A percentile compares a stretch with the other conserved stretches of the same genome.
These are phyloP conservation scores for Brachyhypopomus gauderio DNA, from an alignment of 2,113 vertebrate species.

Conservation along the genomic window DNA sequence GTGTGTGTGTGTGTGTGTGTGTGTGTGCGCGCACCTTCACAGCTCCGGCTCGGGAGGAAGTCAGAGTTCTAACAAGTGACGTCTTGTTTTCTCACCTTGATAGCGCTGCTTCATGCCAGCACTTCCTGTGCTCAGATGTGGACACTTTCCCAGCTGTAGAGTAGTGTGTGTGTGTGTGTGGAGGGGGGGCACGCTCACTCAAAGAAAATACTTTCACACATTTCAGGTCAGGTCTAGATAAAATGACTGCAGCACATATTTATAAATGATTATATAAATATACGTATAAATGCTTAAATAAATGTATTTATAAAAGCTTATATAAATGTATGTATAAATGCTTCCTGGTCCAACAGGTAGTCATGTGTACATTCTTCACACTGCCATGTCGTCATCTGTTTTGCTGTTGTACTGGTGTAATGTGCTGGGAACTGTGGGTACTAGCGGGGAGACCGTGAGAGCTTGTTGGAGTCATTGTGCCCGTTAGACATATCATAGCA, in stretches of 20 bases:
- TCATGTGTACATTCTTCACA: not conserved
- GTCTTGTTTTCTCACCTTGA: slow-evolving; percentile 67
- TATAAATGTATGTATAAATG: too few relatives aligned
- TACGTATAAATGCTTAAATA: too few relatives aligned
- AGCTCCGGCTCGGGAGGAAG: too few relatives aligned
- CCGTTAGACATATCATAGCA: not conserved
- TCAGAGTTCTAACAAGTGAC: slow-evolving; percentile 68
- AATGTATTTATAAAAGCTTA: not conserved
- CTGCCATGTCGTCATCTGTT: not conserved
- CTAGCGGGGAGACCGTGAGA: not conserved
- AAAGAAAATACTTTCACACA: too few relatives aligned
- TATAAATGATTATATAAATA: not conserved
- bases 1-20: too few relatives aligned
- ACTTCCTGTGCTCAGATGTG: slow-evolving; percentile 65
- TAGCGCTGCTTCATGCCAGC: slow-evolving; percentile 52
- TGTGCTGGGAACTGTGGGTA: not conserved
- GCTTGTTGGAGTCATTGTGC: not conserved
- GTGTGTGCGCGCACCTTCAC: too few relatives aligned
- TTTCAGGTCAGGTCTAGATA: not conserved
- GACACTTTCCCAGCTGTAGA: not conserved
- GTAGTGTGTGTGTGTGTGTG: too few relatives aligned
- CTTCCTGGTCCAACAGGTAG: too few relatives aligned
- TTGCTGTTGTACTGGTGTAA: not conserved
- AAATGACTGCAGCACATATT: not conserved
- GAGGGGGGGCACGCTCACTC: too few relatives aligned